phyloP scores from a whole-genome alignment of 2,797 vertebrate genomes.

The Ctenopoma kingsleyae region DNA sequence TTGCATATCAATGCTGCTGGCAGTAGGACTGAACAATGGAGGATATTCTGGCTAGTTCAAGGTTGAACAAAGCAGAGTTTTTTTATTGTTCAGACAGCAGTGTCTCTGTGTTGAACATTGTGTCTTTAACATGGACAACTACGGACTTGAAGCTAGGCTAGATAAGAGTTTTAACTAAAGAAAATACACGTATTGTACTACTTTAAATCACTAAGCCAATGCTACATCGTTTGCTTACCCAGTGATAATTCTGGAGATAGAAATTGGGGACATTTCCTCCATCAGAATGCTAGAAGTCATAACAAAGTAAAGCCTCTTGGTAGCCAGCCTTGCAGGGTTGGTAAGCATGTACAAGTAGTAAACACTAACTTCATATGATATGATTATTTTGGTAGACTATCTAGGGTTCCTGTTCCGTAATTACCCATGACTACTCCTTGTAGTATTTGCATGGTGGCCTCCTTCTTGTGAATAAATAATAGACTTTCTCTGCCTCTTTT shows the following conservation, averaged over 20 bases:
- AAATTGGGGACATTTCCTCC: too few species aligned
- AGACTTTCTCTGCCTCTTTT: slow-evolving; percentile 4
- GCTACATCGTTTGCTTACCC: not conserved
- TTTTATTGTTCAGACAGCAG: slow-evolving; percentile 11
- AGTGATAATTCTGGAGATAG: not conserved
- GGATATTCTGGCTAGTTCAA: slow-evolving; percentile 50
- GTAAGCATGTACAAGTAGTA: not conserved
- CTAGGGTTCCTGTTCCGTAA: slow-evolving; percentile 12
- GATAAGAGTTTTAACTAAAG: not conserved
- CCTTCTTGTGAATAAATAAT: slow-evolving; percentile 62
- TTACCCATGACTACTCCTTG: slow-evolving; percentile 14
- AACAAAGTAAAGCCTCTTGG: not conserved
- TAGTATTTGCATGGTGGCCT: slow-evolving; percentile 27
- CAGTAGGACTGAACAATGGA: slow-evolving; percentile 45
- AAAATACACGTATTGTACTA: too few species aligned
- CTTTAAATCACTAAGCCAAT: too few species aligned
- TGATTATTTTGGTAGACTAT: not conserved
- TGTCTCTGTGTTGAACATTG: not conserved
- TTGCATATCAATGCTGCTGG: slow-evolving; percentile 70
- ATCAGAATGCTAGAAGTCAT: not conserved
- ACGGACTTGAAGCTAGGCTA: not conserved
- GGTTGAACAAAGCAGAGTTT: slow-evolving; percentile 49
- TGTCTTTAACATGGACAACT: not conserved
- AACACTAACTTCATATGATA: not conserved
- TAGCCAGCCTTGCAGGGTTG: not conserved